Conservation (phyloP, 2,113 vertebrate genomes). For the Callipepla californica region DNA sequence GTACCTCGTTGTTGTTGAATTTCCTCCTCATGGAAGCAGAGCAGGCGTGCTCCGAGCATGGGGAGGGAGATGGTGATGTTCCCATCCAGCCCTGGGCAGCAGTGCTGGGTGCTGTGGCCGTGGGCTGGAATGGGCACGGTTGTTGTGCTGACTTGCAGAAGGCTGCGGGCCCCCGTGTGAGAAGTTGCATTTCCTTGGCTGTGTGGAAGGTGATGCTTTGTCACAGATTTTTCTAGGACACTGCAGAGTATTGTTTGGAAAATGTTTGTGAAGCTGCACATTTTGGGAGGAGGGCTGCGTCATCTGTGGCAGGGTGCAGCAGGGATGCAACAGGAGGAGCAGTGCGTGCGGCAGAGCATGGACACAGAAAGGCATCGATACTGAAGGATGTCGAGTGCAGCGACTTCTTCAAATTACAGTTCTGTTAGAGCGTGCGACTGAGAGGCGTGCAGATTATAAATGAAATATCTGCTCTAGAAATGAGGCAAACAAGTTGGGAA, state of each 20-base stretch:
- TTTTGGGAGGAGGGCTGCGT: accelerated
- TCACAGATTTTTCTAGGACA: neutral
- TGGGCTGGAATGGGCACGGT: neutral
- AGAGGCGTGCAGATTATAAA: neutral
- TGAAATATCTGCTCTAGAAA: conserved; percentile 46
- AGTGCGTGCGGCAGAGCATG: neutral
- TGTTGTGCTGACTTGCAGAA: neutral
- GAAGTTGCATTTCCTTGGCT: neutral
- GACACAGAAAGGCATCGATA: neutral
- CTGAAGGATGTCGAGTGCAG: neutral
- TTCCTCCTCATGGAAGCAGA: neutral
- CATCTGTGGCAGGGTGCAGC: accelerated
- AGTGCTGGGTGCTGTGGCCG: neutral
- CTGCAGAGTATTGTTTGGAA: neutral
- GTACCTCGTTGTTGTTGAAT: accelerated
- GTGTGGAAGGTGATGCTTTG: neutral
- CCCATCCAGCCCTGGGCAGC: neutral
- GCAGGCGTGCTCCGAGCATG: neutral
- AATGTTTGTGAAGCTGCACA: accelerated
- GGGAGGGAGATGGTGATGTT: too few species aligned
- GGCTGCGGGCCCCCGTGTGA: neutral
- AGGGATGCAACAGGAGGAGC: neutral
- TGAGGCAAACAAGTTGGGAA: conserved; percentile 11
- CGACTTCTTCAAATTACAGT: neutral
- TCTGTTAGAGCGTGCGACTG: neutral